Base-by-base conservation (phyloP, 2,797 vertebrate genomes). In the Furcifer pardalis region DNA sequence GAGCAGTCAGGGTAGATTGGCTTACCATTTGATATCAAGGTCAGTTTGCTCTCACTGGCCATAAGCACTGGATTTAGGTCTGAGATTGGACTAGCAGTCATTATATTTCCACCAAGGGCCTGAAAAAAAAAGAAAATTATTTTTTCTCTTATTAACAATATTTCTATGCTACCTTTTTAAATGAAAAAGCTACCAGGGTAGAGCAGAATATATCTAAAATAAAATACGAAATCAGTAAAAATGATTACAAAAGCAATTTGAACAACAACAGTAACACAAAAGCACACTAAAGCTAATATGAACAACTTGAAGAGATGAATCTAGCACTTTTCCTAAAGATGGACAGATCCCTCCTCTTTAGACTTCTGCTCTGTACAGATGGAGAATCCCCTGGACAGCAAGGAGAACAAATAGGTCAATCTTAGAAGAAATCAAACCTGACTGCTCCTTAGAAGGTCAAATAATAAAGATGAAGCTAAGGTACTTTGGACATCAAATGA, bases 51-150 rank as follows among this genome's bases (percentile, higher is more conserved):
- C 81, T 95, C 91, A 0, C 97, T 96, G 21, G 97, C 98, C 98
- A 99, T 98, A 81, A 99, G 96, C 27, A 99, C 97, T 0, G 98
- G 98, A 93, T 99, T 99, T 87, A 99, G 97, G 92, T 99, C 98
- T 21, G 98, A 99, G 88, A 99, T 99, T 44, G 98, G 98, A 82
- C 98, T 99, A n/a, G 98, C 98, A 0, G 97, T 99, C 96, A 99
- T 98, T 92, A 99, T 97, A 93, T 99, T 99, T n/a, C 98, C 98
- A 56, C 98, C 98, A 0, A 99, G 86, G 42, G 98, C 97, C 98
- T 99, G 90, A 66, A 91, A 89, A 90, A 83, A 1, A 82, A 21
- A 93, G 17, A 40, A 27, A 82, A 21, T 9, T 27, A 71, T 27
- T 69, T 37, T 21, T 56, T 19, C 5, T 19, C 6, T 56, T 56